Conservation (phyloP, 2,888 invertebrate genomes). For the Panzeria rudis region DNA sequence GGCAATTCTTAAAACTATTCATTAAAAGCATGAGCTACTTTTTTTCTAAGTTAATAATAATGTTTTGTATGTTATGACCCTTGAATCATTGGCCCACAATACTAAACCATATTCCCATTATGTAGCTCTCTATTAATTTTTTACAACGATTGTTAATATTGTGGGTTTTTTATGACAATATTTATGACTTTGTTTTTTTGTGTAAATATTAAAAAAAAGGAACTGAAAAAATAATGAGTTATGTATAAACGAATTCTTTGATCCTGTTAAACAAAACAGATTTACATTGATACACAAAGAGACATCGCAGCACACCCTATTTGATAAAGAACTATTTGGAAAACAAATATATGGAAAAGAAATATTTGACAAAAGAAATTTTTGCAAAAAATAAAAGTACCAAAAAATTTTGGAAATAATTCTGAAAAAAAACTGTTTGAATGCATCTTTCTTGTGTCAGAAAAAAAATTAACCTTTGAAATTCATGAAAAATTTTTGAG, state of each 20-base stretch:
- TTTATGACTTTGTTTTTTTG: slow-evolving; percentile 57
- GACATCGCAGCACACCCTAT: not conserved
- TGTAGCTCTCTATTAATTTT: not conserved
- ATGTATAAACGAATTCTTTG: not conserved
- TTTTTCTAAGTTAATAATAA: slow-evolving; percentile 4
- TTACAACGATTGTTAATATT: slow-evolving; percentile 41
- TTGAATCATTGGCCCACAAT: slow-evolving; percentile 23
- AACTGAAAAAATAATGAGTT: not conserved
- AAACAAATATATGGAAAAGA: too few species aligned
- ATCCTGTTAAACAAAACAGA: not conserved
- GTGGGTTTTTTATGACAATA: slow-evolving; percentile 61
- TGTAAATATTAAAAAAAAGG: not conserved
- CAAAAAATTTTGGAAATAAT: not conserved
- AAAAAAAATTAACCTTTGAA: slow-evolving; percentile 4
- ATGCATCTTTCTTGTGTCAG: not conserved
- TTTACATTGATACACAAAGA: slow-evolving; percentile 12
- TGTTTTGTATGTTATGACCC: slow-evolving; percentile 34
- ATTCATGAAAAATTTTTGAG: slow-evolving; percentile 19
- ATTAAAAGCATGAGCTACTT: too few species aligned
- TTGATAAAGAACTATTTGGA: too few species aligned
- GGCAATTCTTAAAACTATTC: too few species aligned
- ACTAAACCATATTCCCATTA: not conserved
- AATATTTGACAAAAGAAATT: not conserved
- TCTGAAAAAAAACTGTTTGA: not conserved
- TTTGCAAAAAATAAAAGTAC: not conserved